Percentiles rank a stretch among this genome's conserved stretches.
phyloP scores from a whole-genome alignment of 2,797 vertebrate species.

The Coregonus sp. region DNA sequence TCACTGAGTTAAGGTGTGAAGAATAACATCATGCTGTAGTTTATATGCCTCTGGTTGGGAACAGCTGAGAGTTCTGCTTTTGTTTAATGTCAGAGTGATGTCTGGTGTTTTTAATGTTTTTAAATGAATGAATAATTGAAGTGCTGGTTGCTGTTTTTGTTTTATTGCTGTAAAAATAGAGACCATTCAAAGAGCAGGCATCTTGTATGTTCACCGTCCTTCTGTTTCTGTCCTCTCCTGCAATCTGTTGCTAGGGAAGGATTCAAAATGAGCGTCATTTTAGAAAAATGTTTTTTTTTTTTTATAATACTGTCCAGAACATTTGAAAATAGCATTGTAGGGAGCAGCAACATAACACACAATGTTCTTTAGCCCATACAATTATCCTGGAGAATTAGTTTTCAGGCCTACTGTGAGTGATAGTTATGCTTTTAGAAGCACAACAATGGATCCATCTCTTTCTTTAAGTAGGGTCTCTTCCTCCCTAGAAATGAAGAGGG shows the following conservation, averaged over 20 bases:
- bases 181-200: neutral
- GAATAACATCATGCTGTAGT: constrained; percentile 46
- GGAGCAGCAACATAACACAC: constrained; percentile 45
- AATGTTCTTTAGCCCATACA: constrained; percentile 52
- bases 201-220: neutral
- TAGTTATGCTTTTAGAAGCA: constrained; percentile 49
- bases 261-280: neutral
- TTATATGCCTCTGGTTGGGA: neutral
- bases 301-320: constrained; percentile 6
- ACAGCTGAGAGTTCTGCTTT: constrained; percentile 48
- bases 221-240: neutral
- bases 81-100: constrained; percentile 39
- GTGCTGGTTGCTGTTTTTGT: constrained; percentile 27
- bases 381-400: constrained; percentile 57
- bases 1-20: constrained; percentile 58
- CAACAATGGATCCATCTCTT: constrained; percentile 43
- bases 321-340: constrained; percentile 53
- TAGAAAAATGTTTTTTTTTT: neutral
- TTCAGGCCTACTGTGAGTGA: constrained; percentile 59
- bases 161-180: neutral
- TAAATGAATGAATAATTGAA: constrained; percentile 49
- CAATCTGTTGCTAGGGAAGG: neutral
- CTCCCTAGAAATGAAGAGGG: neutral
- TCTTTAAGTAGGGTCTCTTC: neutral
- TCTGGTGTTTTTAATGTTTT: constrained; percentile 46